Conservation (phyloP, 2,888 invertebrate genomes). For the Eilema sororculum region DNA sequence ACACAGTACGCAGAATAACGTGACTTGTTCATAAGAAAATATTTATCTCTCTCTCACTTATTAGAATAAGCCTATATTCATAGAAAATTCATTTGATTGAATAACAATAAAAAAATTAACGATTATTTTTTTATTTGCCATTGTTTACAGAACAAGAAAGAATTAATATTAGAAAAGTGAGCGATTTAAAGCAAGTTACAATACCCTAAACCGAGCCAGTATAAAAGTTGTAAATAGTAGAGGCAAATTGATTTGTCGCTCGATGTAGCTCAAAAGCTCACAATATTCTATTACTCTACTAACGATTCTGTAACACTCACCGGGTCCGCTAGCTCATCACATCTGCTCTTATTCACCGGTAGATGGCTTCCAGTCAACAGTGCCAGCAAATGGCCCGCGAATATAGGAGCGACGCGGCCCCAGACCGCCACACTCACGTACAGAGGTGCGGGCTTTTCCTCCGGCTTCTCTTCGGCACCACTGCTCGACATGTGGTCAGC, state of each 20-base stretch:
- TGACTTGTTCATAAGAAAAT: no score
- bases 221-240: neutral
- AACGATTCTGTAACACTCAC: slow-evolving; percentile 48
- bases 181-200: neutral
- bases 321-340: slow-evolving; percentile 53
- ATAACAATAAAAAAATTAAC: no score
- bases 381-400: slow-evolving; percentile 88
- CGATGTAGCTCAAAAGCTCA: no score
- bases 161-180: no score
- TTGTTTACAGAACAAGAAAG: no score
- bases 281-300: no score
- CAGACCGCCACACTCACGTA: slow-evolving; percentile 82
- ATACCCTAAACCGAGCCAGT: neutral
- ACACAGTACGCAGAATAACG: no score
- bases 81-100: no score
- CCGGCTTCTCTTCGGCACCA: slow-evolving; percentile 47
- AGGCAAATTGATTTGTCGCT: neutral
- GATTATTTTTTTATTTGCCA: no score
- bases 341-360: slow-evolving; percentile 56
- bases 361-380: slow-evolving; percentile 86
- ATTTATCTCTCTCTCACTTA: no score
- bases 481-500: slow-evolving; percentile 78
- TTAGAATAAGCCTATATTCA: no score
- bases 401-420: slow-evolving; percentile 81
- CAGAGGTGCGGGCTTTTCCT: slow-evolving; percentile 53